Evolutionary conservation across 2,113 vertebrate genomes (phyloP), one percentile per base, ranked within the genome.

Genomic region (Glaucidium brasilianum): DNA sequence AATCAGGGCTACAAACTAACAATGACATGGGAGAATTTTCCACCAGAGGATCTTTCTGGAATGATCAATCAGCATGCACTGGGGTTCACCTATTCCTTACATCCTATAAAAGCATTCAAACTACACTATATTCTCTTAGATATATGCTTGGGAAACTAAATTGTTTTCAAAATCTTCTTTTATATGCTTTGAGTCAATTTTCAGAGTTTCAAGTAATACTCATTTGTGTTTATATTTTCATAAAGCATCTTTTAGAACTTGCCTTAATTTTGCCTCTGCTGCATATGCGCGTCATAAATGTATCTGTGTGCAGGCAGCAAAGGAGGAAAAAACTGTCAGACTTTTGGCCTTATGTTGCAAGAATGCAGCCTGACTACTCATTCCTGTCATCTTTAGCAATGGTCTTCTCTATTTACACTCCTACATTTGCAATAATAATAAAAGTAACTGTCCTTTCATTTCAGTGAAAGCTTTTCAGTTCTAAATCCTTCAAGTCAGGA

Each of bases 271-370:
- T 78, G 22, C 52, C 79, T 67, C 25, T 62, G 74, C 32, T 88
- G 43, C 29, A 8, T 3, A 4, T 14, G 50, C 5, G 4, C 8
- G 10, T 73, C 69, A n/a, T 1, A 2, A 19, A 17, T 6, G 26
- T 26, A 68, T 49, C 27, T 50, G 15, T 41, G 56, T 18, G 20
- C 27, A 39, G 16, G 10, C 30, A 88, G 37, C 20, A 76, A 45
- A 76, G 20, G 30, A 71, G 34, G 41, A 67, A 60, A 29, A 74
- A 68, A 43, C 15, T 50, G 26, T 21, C 56, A 74, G 43, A 49
- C 30, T 67, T 83, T 22, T 78, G 43, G 59, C 49, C 30, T 64
- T 72, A 62, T 29, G 35, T 35, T 71, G 12, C 43, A 89, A 21
- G 20, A 89, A 59, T 18, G 32, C 37, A 79, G 41, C 19, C 55